Evolutionary conservation across 2,113 vertebrate species (phyloP).

Genomic region (Cyanoramphus novaezelandiae): DNA sequence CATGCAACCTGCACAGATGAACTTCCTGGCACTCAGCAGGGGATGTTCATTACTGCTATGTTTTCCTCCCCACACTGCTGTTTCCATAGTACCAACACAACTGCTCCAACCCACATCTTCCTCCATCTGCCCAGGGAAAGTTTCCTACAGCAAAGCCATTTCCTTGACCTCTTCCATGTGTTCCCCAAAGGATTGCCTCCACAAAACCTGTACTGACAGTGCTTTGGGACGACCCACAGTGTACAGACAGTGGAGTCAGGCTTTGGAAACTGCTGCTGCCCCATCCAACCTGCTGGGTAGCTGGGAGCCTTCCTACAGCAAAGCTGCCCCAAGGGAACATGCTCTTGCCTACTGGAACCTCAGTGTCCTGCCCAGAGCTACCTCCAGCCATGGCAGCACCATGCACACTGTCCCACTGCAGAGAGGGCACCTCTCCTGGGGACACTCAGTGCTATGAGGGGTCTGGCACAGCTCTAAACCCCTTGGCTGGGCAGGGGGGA

Average conservation of each 20-base stretch:
- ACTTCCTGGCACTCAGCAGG: neutral
- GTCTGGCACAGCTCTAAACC: neutral
- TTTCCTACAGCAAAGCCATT: neutral
- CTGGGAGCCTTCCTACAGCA: neutral
- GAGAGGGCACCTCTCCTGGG: neutral
- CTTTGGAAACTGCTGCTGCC: neutral
- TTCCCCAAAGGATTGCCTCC: neutral
- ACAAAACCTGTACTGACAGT: fast-evolving
- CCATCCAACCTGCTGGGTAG: neutral
- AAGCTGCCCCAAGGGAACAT: neutral
- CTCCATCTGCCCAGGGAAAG: neutral
- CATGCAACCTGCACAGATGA: neutral
- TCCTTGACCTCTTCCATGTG: fast-evolving
- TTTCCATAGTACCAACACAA: neutral
- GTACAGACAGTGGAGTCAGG: fast-evolving
- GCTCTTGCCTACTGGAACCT: neutral
- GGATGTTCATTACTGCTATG: neutral
- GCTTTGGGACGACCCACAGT: neutral
- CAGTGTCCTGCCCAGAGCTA: neutral
- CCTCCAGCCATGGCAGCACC: neutral
- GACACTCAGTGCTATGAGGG: neutral
- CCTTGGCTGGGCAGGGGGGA: neutral
- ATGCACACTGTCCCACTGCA: fast-evolving
- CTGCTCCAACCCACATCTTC: neutral
- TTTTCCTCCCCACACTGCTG: neutral